Evolutionary conservation across 2,113 vertebrate species (phyloP), one percentile per base, ranked within the genome.

Genomic region (Lepisosteus osseus): DNA sequence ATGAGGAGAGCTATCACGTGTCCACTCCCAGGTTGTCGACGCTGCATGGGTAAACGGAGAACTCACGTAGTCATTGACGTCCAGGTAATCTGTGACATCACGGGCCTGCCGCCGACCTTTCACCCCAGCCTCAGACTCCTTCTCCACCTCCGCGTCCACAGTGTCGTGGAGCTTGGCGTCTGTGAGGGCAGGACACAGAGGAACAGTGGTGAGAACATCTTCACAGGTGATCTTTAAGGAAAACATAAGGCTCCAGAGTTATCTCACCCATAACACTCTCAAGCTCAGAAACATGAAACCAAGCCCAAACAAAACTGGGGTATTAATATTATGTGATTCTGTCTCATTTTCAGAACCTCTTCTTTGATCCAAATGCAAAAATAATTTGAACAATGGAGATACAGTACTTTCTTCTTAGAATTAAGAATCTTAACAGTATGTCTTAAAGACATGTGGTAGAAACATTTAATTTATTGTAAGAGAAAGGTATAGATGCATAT

Each of bases 31-130:
- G 12, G 9, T 51, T 2, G 29, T 29, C 47, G 2, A 51, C 9
- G 9, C 47, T 4, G 56, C n/a, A 59, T 3, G n/a, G n/a, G 7
- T 14, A 59, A 17, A 3, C 3, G 15, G n/a, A 29, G 14, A 55
- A 87, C 91, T 89, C 79, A 91, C 89, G 67, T 93, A 93, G 84
- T 93, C 90, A 0, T 85, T 90, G 7, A 92, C 87, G 1, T 83
- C 70, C 64, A 54, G 44, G 42, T 90, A 83, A 66, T 90, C 84
- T 80, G 54, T 74, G 74, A 89, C 77, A 2, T 93, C 89, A 0
- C 91, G 87, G 66, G 87, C 7, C n/a, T 88, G 84, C 11, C 91
- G 89, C 29, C 83, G 85, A 74, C 86, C 90, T 73, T 72, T 71
- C 68, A 69, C 80, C 74, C 87, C 83, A 2, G 75, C 71, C 12